Conservation (phyloP, 1,140 invertebrate genomes). For the Trialeurodes vaporariorum region DNA sequence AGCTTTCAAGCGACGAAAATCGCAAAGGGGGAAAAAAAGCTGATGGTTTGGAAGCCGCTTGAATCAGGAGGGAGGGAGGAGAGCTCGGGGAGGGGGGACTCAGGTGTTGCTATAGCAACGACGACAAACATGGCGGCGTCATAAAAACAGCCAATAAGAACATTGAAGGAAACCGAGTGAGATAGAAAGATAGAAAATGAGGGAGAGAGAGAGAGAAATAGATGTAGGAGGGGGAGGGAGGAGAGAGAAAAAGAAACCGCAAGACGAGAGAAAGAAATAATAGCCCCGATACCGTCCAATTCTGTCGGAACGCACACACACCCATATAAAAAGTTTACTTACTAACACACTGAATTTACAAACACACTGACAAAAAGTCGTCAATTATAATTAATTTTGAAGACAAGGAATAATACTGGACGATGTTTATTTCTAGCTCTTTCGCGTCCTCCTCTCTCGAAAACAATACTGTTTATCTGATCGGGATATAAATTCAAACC, state of each 20-base stretch:
- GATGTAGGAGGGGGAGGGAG: neutral
- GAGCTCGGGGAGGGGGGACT: neutral
- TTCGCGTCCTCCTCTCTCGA: neutral
- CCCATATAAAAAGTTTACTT: too few species aligned
- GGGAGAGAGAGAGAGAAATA: too few species aligned
- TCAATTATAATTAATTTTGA: neutral
- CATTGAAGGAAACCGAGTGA: neutral
- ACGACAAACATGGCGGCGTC: neutral
- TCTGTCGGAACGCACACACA: too few species aligned
- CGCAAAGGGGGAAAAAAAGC: neutral
- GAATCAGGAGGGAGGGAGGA: neutral
- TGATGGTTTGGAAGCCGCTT: neutral
- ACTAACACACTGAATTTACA: too few species aligned
- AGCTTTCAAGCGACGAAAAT: neutral
- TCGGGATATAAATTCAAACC: neutral
- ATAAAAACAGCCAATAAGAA: neutral
- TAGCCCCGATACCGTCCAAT: too few species aligned
- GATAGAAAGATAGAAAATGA: neutral
- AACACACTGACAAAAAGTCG: too few species aligned
- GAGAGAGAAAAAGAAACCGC: neutral
- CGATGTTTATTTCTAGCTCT: neutral
- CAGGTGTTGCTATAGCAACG: neutral
- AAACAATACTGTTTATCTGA: slow-evolving; percentile 1
- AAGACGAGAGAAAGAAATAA: too few species aligned
- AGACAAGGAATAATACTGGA: neutral